These are phyloP conservation scores for Cassiopea xamachana DNA, from an alignment of 30 jellyfish, hydroid and myxozoan genomes.

Conservation along the genomic window DNA sequence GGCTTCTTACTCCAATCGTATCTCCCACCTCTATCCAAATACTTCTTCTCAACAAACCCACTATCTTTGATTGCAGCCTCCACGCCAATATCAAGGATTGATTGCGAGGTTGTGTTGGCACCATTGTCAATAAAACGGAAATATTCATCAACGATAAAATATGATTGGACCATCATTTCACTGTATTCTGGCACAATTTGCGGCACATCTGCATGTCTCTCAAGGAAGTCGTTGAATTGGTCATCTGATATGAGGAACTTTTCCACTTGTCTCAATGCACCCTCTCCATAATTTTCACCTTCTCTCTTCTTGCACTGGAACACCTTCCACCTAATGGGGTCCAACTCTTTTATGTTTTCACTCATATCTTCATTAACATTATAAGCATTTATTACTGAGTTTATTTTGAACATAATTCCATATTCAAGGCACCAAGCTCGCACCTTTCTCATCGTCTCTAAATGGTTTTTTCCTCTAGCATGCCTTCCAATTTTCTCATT, in stretches of 20 bases:
- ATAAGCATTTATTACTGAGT: constrained; percentile 70
- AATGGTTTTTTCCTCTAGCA: constrained; percentile 60
- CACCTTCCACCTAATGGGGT: constrained; percentile 79
- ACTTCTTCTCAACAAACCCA: constrained; percentile 63
- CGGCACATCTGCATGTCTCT: constrained; percentile 66
- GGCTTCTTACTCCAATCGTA: constrained; percentile 71
- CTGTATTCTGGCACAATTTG: constrained; percentile 78
- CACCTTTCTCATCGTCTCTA: constrained; percentile 63
- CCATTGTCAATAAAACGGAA: constrained; percentile 81
- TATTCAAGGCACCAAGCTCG: constrained; percentile 65
- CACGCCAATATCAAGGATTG: constrained; percentile 83
- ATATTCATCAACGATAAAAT: constrained; percentile 69
- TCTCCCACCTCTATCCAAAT: constrained; percentile 68
- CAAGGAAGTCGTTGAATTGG: constrained; percentile 57
- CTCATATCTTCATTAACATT: constrained; percentile 79
- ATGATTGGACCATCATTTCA: constrained; percentile 74
- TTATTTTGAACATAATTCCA: constrained; percentile 59
- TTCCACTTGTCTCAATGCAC: constrained; percentile 72
- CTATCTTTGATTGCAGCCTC: constrained; percentile 73
- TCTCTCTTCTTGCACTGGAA: constrained; percentile 66
- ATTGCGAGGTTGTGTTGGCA: constrained; percentile 53
- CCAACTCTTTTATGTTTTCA: constrained; percentile 35
- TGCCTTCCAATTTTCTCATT: constrained; percentile 76
- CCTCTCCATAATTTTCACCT: constrained; percentile 79
- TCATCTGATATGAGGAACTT: constrained; percentile 61